Evolutionary conservation across 2,888 invertebrate genomes (phyloP).

Genomic region (Pollenia angustigena): DNA sequence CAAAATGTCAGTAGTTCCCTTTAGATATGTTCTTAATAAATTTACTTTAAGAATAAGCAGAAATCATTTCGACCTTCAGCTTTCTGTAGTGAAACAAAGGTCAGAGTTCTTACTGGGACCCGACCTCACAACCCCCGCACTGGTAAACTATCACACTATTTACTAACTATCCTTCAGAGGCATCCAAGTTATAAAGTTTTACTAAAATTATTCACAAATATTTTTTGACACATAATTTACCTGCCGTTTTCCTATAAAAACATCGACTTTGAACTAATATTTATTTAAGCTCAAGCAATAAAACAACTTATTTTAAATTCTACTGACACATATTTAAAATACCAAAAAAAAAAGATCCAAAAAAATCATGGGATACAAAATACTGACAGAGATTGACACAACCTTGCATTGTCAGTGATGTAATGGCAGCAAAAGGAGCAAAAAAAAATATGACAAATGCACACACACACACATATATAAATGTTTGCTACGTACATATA

Average conservation of each 20-base stretch:
- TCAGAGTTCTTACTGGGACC: no score
- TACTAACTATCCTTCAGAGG: no score
- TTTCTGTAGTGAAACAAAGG: no score
- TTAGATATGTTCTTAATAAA: no score
- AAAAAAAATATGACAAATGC: slow-evolving; percentile 10
- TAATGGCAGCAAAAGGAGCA: slow-evolving; percentile 40
- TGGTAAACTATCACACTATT: no score
- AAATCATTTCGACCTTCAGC: no score
- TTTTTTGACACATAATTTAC: slow-evolving; percentile 61
- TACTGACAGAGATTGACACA: slow-evolving; percentile 72
- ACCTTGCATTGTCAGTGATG: slow-evolving; percentile 70
- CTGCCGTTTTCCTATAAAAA: slow-evolving; percentile 22
- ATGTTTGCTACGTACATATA: slow-evolving; percentile 1
- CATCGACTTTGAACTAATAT: slow-evolving; percentile 39
- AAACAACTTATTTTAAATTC: slow-evolving; percentile 68
- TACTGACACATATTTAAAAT: slow-evolving; percentile 67
- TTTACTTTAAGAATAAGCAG: no score
- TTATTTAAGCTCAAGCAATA: slow-evolving; percentile 61
- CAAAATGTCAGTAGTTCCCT: no score
- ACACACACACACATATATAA: neutral
- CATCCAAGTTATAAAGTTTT: no score
- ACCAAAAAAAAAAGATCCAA: neutral
- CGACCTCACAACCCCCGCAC: no score
- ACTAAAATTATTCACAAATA: slow-evolving; percentile 37
- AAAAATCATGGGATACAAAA: slow-evolving; percentile 53